Conservation (phyloP, 2,797 vertebrate genomes). For the Pogonophryne albipinna region DNA sequence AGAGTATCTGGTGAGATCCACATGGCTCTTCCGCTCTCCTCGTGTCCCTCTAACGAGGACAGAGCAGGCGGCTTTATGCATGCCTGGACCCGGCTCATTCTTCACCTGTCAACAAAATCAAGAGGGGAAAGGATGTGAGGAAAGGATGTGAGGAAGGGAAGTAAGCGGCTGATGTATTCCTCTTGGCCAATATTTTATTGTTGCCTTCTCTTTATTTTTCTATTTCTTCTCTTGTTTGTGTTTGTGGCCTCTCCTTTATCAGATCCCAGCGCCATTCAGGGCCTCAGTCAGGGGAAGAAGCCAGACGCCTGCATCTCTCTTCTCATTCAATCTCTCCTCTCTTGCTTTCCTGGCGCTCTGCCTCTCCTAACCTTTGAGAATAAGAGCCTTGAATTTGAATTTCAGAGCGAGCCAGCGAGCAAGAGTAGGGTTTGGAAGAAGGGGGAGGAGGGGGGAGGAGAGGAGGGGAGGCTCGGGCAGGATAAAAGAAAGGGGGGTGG, state of each 20-base stretch:
- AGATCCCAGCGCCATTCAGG: conserved; percentile 78
- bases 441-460: conserved; percentile 26
- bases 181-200: conserved; percentile 49
- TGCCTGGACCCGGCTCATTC: conserved; percentile 62
- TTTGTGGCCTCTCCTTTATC: conserved; percentile 79
- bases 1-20: too few relatives aligned
- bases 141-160: conserved; percentile 41
- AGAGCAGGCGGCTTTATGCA: conserved; percentile 61
- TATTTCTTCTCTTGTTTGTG: conserved; percentile 77
- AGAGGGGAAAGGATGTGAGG: conserved; percentile 33
- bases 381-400: conserved; percentile 86
- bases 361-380: conserved; percentile 84
- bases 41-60: too few relatives aligned
- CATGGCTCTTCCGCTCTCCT: too few relatives aligned
- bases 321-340: conserved; percentile 75
- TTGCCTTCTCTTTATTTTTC: conserved; percentile 60
- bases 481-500: conserved; percentile 23
- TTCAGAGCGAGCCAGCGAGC: conserved; percentile 78
- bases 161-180: conserved; percentile 62
- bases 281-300: conserved; percentile 75
- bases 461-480: conserved; percentile 11
- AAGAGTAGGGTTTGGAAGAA: conserved; percentile 53
- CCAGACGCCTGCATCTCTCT: conserved; percentile 71
- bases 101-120: conserved; percentile 76
- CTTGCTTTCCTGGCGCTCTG: conserved; percentile 61